Evolutionary conservation across 2,113 vertebrate species (phyloP).

Genomic region (Triplophysa rosa): DNA sequence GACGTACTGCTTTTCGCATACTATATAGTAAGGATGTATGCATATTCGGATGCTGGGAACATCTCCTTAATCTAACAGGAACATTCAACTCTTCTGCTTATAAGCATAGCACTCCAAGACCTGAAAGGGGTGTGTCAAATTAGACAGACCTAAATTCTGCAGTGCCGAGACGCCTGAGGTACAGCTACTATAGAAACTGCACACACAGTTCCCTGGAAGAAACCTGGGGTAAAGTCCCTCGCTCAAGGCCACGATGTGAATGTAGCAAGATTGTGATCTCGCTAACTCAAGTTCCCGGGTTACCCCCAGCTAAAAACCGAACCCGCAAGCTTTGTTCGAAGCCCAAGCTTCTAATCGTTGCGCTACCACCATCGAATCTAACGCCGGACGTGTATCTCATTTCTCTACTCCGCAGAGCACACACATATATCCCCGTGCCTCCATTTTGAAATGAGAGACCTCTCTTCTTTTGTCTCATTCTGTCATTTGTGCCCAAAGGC

Average conservation of each 20-base stretch:
- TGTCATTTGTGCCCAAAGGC: conserved; percentile 50
- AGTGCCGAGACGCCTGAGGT: neutral
- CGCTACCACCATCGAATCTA: neutral
- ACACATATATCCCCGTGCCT: conserved; percentile 18
- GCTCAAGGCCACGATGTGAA: neutral
- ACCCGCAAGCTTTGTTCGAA: neutral
- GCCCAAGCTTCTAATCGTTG: neutral
- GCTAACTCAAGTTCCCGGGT: conserved; percentile 1
- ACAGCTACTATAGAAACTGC: neutral
- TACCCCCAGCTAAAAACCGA: conserved; percentile 1
- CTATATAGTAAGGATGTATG: no score
- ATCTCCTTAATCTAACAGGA: neutral
- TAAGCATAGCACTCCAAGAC: neutral
- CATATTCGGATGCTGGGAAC: neutral
- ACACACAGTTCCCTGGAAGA: neutral
- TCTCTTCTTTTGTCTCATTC: conserved; percentile 50
- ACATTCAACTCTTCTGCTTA: neutral
- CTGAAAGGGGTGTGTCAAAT: neutral
- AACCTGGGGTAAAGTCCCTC: neutral
- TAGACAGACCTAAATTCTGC: neutral
- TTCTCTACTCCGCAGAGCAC: conserved; percentile 6
- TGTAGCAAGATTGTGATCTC: neutral
- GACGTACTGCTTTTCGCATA: neutral
- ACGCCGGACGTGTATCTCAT: neutral
- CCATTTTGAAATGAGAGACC: conserved; percentile 49